Evolutionary conservation across 2,113 vertebrate species (phyloP), one percentile per base, ranked within the genome.

Genomic region (Grammomys surdaster): DNA sequence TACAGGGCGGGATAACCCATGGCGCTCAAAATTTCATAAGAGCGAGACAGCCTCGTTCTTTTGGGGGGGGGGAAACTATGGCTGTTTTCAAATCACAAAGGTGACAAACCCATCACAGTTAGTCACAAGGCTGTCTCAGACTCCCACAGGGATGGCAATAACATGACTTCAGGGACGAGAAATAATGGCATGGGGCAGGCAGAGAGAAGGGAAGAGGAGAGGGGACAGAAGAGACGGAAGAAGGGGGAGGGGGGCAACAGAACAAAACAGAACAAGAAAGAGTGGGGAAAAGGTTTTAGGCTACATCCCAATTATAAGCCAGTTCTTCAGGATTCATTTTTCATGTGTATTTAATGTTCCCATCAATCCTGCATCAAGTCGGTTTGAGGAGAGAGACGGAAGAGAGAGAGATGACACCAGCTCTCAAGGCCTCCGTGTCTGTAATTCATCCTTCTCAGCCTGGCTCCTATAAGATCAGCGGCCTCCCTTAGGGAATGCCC

Each of bases 61-160:
- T 36, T 0, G 24, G 13, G 19, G 19, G n/a, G 7, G 7, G 8
- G 58, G n/a, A 16, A 6, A 7, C 1, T 1, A 24, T 1, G 17
- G 28, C 65, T 40, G 17, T 28, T 13, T 43, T 40, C 33, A 70
- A 75, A 4, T 24, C 16, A 54, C 17, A 14, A 69, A 93, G 85
- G 90, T 67, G 58, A 70, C 36, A 46, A 48, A 46, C 46, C 11
- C 10, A 13, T 4, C 10, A 22, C 12, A 3, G 3, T 20, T 48
- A 65, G 69, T 40, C 58, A 65, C 33, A 2, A 12, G 5, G 46
- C 31, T 12, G 4, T 58, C 75, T 28, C 33, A 28, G 36, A 14
- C 48, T 67, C 12, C 19, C 22, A 40, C 7, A n/a, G 40, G 65
- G 43, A 43, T 5, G 6, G 2, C 36, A 12, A 80, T 1, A 2